These are phyloP conservation scores for Slavum lentiscoides DNA, from an alignment of 2,888 invertebrate species.

Conservation along the genomic window DNA sequence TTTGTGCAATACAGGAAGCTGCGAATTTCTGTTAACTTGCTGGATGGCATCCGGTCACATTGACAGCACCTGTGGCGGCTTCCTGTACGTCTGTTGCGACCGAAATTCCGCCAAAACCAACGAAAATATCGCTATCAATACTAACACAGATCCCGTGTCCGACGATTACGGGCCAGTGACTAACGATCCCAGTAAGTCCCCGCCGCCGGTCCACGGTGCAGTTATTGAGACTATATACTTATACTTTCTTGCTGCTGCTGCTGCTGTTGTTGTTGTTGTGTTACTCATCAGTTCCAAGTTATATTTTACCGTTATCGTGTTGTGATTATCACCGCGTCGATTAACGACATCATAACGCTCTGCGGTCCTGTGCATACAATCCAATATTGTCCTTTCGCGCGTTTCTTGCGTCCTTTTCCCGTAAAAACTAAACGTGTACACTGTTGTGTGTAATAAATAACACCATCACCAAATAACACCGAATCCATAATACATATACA, in stretches of 20 bases:
- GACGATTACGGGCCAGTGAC: conserved; percentile 73
- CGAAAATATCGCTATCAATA: conserved; percentile 56
- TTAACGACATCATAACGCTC: too few relatives aligned
- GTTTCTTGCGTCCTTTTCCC: too few relatives aligned
- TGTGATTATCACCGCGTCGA: too few relatives aligned
- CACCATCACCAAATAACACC: too few relatives aligned
- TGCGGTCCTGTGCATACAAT: too few relatives aligned
- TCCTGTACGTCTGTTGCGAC: conserved; percentile 85
- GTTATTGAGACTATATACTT: conserved; percentile 14
- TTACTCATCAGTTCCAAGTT: too few relatives aligned
- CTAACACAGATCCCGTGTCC: conserved; percentile 60
- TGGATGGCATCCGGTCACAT: conserved; percentile 87
- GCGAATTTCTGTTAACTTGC: conserved; percentile 89
- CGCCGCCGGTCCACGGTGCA: conserved; percentile 35
- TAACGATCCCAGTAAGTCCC: conserved; percentile 75
- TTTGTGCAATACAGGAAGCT: conserved; percentile 65
- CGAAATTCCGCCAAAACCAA: conserved; percentile 62
- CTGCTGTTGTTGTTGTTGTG: too few relatives aligned
- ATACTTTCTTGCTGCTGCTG: not conserved
- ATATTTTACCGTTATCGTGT: too few relatives aligned
- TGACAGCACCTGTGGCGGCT: conserved; percentile 79
- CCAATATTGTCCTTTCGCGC: too few relatives aligned
- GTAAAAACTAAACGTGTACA: too few relatives aligned
- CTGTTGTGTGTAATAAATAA: too few relatives aligned
- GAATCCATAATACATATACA: too few relatives aligned